Base-by-base conservation (phyloP, 2,113 vertebrate genomes). In the Centropristis striata region DNA sequence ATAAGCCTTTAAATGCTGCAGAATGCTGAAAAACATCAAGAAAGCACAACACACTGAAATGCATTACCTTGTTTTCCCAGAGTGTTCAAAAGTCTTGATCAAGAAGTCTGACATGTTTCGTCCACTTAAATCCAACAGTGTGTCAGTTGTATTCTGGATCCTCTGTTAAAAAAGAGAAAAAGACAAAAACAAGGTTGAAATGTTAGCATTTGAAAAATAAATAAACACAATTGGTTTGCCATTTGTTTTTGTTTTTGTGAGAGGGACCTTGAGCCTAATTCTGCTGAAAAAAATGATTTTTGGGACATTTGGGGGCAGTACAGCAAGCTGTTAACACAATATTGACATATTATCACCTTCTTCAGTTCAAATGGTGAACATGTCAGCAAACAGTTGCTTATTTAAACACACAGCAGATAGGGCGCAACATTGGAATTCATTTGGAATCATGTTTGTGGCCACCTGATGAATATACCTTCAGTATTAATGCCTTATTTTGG, bases 91-190 rank as follows among this genome's bases (percentile, higher is more conserved):
- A 0, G 95, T 99, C 95, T 99, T 99, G 88, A 99, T 88, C 41
- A 99, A 92, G 74, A 98, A 98, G 90, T 99, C 98, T 0, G 97
- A 97, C 90, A 98, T 93, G 83, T 99, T 99, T 44, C 95, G 94
- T 28, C 96, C 96, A 0, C 97, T 97, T 71, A 99, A 81, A 76
- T 99, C 90, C 91, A 97, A 94, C 71, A 99, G 92, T 8, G 96
- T 95, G 83, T 99, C 98, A 0, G 94, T 96, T 5, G 94, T 95
- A 80, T 93, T 95, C 80, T 95, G 95, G 27, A 87, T 66, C 79
- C 92, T 94, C 95, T 96, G 84, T 57, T 57, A 2, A 72, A 76
- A 46, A 74, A 20, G 66, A 9, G n/a, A 28, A 66, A 42, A 65
- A 21, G 1, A 1, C 51, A 36, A 49, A 10, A 44, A n/a, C n/a